Conservation (phyloP, 2,797 vertebrate genomes). For the Gambelia wislizenii region DNA sequence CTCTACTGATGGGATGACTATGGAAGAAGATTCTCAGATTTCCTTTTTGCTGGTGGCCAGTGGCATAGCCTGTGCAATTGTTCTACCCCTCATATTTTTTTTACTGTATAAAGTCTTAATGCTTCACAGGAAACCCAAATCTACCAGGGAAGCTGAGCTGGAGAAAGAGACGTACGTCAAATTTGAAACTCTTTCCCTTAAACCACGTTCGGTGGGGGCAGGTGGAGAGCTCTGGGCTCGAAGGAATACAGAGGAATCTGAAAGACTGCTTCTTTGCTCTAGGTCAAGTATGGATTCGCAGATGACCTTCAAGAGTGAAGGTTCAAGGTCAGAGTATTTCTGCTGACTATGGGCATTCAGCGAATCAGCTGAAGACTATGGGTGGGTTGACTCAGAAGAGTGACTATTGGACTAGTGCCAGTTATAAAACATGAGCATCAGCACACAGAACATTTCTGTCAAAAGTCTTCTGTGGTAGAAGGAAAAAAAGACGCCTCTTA, state of each 20-base stretch:
- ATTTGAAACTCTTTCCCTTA: conserved; percentile 93
- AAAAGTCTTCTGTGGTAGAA: conserved; percentile 22
- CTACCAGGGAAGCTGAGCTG: conserved; percentile 84
- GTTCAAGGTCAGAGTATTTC: conserved; percentile 86
- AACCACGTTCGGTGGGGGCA: conserved; percentile 81
- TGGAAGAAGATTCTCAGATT: conserved; percentile 72
- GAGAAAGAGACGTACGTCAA: conserved; percentile 94
- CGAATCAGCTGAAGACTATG: neutral
- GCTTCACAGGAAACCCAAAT: conserved; percentile 80
- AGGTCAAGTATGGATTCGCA: conserved; percentile 92
- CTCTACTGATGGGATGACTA: conserved; percentile 80
- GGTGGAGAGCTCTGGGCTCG: conserved; percentile 88
- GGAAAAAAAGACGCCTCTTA: conserved; percentile 27
- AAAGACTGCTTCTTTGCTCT: conserved; percentile 91
- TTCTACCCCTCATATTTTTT: conserved; percentile 87
- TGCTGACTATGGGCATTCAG: conserved; percentile 76
- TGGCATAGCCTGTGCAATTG: conserved; percentile 83
- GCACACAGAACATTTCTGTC: neutral
- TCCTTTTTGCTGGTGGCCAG: conserved; percentile 82
- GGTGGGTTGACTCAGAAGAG: neutral
- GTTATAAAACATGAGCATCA: conserved; percentile 8
- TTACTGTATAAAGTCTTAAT: conserved; percentile 92
- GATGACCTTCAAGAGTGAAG: conserved; percentile 90
- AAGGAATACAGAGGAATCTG: conserved; percentile 87
- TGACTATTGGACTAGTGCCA: conserved; percentile 20